These are phyloP conservation scores for Eilema sororculum DNA, from an alignment of 2,888 invertebrate species.

Conservation along the genomic window DNA sequence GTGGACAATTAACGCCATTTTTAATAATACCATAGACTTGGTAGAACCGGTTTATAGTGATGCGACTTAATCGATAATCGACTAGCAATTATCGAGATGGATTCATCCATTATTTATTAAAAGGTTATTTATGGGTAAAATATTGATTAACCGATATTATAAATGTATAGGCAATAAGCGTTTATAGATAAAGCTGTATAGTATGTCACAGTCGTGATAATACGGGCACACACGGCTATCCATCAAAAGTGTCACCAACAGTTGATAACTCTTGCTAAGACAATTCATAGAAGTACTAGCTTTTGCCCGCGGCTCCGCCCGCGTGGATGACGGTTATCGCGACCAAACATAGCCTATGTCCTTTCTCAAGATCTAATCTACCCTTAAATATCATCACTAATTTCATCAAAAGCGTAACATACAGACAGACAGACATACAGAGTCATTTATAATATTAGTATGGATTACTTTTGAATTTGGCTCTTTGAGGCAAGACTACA, in stretches of 20 bases:
- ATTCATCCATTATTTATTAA: constrained; percentile 8
- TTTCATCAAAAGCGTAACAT: no score
- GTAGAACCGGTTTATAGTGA: constrained; percentile 42
- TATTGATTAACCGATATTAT: neutral
- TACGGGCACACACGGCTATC: neutral
- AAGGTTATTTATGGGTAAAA: neutral
- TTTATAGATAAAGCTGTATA: no score
- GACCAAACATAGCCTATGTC: no score
- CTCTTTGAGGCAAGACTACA: no score
- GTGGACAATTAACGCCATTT: constrained; percentile 49
- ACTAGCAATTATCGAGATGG: constrained; percentile 38
- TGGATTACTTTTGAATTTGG: no score
- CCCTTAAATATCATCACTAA: no score
- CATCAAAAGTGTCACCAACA: neutral
- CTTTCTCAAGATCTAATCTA: no score
- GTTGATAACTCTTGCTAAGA: neutral
- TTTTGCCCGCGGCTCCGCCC: no score
- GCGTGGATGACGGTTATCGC: no score
- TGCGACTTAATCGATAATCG: constrained; percentile 35
- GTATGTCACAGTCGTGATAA: neutral
- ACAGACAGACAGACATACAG: no score
- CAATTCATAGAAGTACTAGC: no score
- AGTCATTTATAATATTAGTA: no score
- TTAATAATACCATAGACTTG: constrained; percentile 41
- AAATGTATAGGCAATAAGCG: neutral